Evolutionary conservation across 2,888 invertebrate genomes (phyloP), one percentile per base, ranked within the genome.

Genomic region (Thereva nobilitata): DNA sequence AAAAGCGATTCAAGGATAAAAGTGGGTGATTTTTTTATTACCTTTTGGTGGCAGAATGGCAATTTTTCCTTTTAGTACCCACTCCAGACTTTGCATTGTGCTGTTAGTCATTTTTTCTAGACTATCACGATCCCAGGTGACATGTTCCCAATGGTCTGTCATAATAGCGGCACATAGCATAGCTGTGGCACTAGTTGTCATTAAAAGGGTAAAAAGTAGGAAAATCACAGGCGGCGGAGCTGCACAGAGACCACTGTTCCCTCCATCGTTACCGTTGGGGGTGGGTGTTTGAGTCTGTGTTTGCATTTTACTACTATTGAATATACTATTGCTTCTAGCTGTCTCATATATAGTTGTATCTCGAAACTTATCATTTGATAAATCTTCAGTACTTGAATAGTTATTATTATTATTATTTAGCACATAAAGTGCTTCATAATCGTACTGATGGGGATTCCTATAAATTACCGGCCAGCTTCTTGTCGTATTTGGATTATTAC

Each of bases 111-210:
- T 76, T n/a, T 77, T 76, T 67, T 79, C 77, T 45, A 80, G 68
- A 57, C 76, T 78, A 56, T 83, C 84, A 10, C 87, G 84, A 79
- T 92, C 89, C 91, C 93, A 94, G 68, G 85, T 85, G 71, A 94
- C 90, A 77, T 91, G 89, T 82, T 94, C 94, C 93, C 94, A 94
- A 78, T 93, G 91, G 77, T 93, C 91, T 68, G 92, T 92, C 89
- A 93, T 92, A 77, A 94, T 91, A 71, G 93, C 91, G 3, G 89
- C 89, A 77, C 91, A 92, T 47, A 93, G 82, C 87, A 93, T 88
- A 41, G 89, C 89, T 57, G 92, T 91, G 40, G 91, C 90, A 75
- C 89, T 88, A 65, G 88, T 88, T 74, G 87, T 91, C 83, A 89
- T 84, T 76, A 87, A 84, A 76, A 86, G 83, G 77, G 83, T 86